Conservation (phyloP, 2,113 vertebrate species). For the Catagonus wagneri region DNA sequence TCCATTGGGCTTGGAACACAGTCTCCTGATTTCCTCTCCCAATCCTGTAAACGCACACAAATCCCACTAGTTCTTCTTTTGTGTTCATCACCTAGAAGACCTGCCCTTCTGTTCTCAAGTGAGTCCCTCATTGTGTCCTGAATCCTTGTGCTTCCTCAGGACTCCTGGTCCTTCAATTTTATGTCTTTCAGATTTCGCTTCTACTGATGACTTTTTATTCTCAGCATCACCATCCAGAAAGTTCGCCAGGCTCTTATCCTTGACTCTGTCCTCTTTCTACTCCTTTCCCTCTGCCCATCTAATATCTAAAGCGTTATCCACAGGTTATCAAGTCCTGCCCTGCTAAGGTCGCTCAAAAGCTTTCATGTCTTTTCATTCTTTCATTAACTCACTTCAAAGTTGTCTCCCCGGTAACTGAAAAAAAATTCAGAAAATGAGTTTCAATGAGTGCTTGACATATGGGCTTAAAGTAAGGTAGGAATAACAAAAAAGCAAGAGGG, state of each 20-base stretch:
- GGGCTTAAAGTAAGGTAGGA: not conserved
- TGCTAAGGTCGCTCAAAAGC: too few relatives aligned
- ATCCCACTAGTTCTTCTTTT: not conserved
- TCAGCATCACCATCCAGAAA: not conserved
- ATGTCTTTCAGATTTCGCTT: not conserved
- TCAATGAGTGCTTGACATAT: not conserved
- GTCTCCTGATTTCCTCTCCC: not conserved
- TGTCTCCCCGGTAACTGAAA: not conserved
- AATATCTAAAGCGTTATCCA: too few relatives aligned
- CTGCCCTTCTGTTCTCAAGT: not conserved
- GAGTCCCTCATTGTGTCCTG: not conserved
- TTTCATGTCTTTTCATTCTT: not conserved
- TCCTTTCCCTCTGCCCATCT: not conserved
- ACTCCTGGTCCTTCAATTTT: not conserved
- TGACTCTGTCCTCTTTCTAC: not conserved
- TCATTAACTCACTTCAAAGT: not conserved
- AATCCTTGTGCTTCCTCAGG: not conserved
- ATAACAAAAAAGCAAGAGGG: not conserved
- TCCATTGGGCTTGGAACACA: not conserved
- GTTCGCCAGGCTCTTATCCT: not conserved
- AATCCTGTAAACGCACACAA: not conserved
- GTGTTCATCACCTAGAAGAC: not conserved
- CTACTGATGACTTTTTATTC: not conserved
- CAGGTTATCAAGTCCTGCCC: not conserved
- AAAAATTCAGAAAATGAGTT: not conserved